phyloP scores from a whole-genome alignment of 2,113 vertebrate genomes.

The Mirza zaza region DNA sequence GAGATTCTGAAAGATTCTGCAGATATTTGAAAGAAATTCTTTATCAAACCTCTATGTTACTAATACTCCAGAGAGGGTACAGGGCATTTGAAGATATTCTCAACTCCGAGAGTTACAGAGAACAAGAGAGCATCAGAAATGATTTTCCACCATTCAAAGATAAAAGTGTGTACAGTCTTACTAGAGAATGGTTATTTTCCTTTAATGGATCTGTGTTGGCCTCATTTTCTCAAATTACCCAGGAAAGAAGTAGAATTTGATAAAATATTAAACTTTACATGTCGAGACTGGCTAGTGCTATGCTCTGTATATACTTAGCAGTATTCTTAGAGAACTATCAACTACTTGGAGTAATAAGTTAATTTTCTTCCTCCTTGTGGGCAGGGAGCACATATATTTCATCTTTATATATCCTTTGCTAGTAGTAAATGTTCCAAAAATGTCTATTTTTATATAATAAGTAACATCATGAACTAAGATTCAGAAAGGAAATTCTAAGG shows the following conservation, averaged over 20 bases:
- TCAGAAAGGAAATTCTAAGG: not conserved
- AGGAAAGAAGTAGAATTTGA: not conserved
- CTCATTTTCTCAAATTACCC: not conserved
- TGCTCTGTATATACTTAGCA: not conserved
- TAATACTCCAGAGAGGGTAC: not conserved
- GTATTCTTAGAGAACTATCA: not conserved
- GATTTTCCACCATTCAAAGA: not conserved
- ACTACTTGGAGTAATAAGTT: not conserved
- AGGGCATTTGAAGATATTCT: not conserved
- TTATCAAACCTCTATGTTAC: not conserved
- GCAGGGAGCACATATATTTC: not conserved
- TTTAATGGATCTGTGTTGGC: not conserved
- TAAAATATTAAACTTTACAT: not conserved
- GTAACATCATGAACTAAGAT: not conserved
- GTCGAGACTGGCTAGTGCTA: not conserved
- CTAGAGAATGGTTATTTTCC: not conserved
- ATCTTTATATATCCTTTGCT: not conserved
- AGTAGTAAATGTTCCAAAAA: not conserved
- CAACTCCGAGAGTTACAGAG: not conserved
- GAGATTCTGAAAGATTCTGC: not conserved
- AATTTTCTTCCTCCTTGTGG: not conserved
- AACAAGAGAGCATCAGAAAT: not conserved
- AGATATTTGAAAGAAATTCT: not conserved
- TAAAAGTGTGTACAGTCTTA: not conserved
- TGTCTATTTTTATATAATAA: not conserved